These are phyloP conservation scores for Rhinoptilus africanus DNA, from an alignment of 2,113 vertebrate genomes.

Conservation along the genomic window DNA sequence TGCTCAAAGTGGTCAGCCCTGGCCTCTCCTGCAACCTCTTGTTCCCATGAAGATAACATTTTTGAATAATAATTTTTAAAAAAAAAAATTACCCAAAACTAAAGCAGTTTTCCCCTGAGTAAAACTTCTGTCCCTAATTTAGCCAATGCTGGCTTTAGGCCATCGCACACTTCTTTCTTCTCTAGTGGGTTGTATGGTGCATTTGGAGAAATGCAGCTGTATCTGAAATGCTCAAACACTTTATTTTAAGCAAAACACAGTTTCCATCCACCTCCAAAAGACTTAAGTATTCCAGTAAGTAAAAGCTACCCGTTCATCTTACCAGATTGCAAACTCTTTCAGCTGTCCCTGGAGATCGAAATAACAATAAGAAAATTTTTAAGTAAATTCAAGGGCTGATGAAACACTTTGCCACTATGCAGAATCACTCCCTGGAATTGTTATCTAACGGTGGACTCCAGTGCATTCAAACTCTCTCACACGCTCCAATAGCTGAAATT, in stretches of 20 bases:
- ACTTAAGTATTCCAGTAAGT: background rate
- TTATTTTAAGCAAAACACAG: slow-evolving; percentile 9
- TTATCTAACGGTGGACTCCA: background rate
- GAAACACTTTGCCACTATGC: background rate
- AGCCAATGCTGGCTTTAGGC: slow-evolving; percentile 5
- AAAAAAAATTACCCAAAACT: background rate
- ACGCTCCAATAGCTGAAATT: background rate
- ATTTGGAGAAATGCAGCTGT: slow-evolving; percentile 1
- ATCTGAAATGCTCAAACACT: background rate
- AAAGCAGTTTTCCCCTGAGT: slow-evolving; percentile 19
- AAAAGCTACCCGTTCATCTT: background rate
- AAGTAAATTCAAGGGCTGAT: background rate
- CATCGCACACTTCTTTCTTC: slow-evolving; percentile 5
- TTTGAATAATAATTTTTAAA: background rate
- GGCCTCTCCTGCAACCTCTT: slow-evolving; percentile 57
- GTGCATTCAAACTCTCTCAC: background rate
- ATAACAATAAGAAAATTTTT: background rate
- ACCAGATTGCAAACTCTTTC: background rate
- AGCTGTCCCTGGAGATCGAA: background rate
- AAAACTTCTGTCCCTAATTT: slow-evolving; percentile 28
- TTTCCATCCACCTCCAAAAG: background rate
- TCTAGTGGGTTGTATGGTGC: background rate
- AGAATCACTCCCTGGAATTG: background rate
- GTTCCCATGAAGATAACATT: slow-evolving; percentile 67
- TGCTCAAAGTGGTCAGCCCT: slow-evolving; percentile 41